Evolutionary conservation across 2,797 vertebrate species (phyloP).

Genomic region (Diplodus puntazzo): DNA sequence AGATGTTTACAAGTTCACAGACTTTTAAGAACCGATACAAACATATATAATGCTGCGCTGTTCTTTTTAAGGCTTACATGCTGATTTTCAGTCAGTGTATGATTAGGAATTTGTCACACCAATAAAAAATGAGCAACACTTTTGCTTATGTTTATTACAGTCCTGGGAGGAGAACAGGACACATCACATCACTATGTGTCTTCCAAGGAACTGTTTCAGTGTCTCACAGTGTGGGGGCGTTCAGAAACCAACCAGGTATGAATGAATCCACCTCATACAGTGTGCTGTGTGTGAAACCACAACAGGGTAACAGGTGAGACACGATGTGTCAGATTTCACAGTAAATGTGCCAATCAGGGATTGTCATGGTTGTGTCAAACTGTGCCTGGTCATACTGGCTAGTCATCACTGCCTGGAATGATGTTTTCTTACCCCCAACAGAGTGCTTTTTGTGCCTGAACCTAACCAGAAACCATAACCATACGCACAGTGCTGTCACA

Average conservation of each 20-base stretch:
- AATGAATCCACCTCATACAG: not conserved
- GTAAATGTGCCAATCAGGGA: not conserved
- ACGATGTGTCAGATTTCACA: not conserved
- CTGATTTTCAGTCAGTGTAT: not conserved
- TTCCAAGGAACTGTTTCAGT: not conserved
- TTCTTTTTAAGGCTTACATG: not conserved
- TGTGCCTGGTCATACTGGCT: not conserved
- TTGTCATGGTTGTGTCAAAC: not conserved
- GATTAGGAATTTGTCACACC: too few relatives aligned
- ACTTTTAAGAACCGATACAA: not conserved
- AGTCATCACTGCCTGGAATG: too few relatives aligned
- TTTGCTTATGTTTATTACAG: not conserved
- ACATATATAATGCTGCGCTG: too few relatives aligned
- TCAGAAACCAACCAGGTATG: not conserved
- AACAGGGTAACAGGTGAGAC: not conserved
- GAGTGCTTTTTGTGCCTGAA: too few relatives aligned
- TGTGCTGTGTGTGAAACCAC: not conserved
- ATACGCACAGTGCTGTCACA: too few relatives aligned
- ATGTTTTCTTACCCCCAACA: too few relatives aligned
- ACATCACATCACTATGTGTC: too few relatives aligned
- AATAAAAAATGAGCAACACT: not conserved
- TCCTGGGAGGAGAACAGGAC: not conserved
- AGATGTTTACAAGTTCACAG: too few relatives aligned
- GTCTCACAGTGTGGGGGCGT: not conserved
- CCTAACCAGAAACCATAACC: too few relatives aligned